phyloP scores from a whole-genome alignment of 2,888 invertebrate species.

The Octonoba sinensis region DNA sequence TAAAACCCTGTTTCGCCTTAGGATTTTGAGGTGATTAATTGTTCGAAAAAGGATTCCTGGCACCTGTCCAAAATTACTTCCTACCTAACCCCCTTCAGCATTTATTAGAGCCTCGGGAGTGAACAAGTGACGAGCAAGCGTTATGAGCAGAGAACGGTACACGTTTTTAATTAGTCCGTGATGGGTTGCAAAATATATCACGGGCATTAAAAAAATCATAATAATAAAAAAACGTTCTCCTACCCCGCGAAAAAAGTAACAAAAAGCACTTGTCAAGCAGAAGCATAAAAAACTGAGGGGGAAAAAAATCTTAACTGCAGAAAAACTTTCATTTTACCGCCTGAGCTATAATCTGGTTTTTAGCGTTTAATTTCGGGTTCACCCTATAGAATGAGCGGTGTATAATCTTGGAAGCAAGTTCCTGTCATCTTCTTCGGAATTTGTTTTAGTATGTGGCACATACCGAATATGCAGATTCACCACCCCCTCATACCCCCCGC shows the following conservation, averaged over 20 bases:
- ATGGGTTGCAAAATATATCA: slow-evolving; percentile 53
- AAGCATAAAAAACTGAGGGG: slow-evolving; percentile 9
- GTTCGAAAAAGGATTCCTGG: no score
- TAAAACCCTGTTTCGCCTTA: no score
- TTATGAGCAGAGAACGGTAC: slow-evolving; percentile 43
- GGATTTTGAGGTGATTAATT: no score
- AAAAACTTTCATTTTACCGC: slow-evolving; percentile 38
- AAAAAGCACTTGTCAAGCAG: slow-evolving; percentile 17
- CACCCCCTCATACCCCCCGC: not conserved
- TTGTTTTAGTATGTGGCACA: slow-evolving; percentile 42
- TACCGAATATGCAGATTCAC: slow-evolving; percentile 57
- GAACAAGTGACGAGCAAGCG: slow-evolving; percentile 11
- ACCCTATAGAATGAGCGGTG: slow-evolving; percentile 19
- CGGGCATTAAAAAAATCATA: slow-evolving; percentile 23
- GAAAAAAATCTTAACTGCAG: slow-evolving; percentile 8
- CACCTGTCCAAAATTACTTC: slow-evolving; percentile 9
- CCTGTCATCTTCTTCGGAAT: slow-evolving; percentile 52
- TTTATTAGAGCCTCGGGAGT: not conserved
- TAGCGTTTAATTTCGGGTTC: slow-evolving; percentile 61
- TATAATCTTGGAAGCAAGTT: slow-evolving; percentile 37
- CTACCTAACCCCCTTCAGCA: not conserved
- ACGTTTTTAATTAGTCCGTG: slow-evolving; percentile 58
- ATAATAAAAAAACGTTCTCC: slow-evolving; percentile 3
- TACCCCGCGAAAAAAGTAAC: slow-evolving; percentile 6
- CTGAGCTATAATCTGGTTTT: slow-evolving; percentile 51